These are phyloP conservation scores for Andrena camellia DNA, from an alignment of 2,888 invertebrate species.

Conservation along the genomic window DNA sequence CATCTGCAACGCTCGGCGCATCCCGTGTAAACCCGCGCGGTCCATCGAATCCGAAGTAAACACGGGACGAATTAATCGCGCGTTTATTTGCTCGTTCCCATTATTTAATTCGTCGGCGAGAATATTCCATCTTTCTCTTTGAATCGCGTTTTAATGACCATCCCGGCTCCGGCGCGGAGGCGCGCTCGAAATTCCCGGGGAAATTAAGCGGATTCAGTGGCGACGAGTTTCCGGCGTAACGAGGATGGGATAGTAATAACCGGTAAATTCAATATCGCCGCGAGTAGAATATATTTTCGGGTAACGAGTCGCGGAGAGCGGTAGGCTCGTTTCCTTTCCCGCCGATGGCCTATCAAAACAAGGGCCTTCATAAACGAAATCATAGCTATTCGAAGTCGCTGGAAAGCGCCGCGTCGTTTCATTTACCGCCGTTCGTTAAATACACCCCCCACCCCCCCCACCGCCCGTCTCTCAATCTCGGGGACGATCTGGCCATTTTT, in stretches of 20 bases:
- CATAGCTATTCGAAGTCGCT: constrained; percentile 7
- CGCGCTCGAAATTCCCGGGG: background rate
- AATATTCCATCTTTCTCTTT: background rate
- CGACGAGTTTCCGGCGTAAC: background rate
- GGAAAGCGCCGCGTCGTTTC: constrained; percentile 17
- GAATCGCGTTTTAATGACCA: background rate
- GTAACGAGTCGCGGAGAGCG: background rate
- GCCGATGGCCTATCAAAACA: background rate
- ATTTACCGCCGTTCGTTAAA: constrained; percentile 38
- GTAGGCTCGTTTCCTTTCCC: background rate
- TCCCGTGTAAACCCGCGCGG: background rate
- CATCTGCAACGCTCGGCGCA: background rate
- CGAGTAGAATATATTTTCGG: constrained; percentile 25
- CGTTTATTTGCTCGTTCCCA: background rate
- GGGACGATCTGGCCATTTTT: constrained; percentile 19
- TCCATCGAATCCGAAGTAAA: background rate
- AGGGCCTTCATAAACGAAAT: constrained; percentile 10
- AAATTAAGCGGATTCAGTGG: background rate
- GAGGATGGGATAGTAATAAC: constrained; percentile 12
- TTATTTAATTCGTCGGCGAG: background rate
- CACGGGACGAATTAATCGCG: background rate
- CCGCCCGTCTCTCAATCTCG: background rate
- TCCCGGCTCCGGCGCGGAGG: background rate
- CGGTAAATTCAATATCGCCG: constrained; percentile 32
- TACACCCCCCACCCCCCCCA: background rate